Evolutionary conservation across 2,888 invertebrate species (phyloP).

Genomic region (Harpalus rubripes): DNA sequence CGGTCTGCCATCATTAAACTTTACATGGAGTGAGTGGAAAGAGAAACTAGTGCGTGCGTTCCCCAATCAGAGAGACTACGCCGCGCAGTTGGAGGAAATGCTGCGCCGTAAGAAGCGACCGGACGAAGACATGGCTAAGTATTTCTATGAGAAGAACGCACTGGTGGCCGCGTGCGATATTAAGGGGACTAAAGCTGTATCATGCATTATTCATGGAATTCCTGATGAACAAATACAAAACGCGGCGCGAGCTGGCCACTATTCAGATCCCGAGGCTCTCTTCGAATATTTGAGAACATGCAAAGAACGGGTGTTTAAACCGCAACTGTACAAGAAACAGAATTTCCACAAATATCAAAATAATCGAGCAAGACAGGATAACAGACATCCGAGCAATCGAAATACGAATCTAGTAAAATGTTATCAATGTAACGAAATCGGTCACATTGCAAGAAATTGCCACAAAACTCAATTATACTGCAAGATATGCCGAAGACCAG

Average conservation of each 20-base stretch:
- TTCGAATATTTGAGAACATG: conserved; percentile 3
- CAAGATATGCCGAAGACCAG: neutral
- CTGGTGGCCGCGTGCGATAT: no score
- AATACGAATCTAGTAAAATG: neutral
- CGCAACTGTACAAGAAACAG: neutral
- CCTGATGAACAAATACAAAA: no score
- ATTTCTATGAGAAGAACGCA: no score
- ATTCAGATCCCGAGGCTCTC: conserved; percentile 1
- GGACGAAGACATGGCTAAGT: conserved; percentile 4
- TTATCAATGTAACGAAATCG: neutral
- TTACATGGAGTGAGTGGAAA: conserved; percentile 42
- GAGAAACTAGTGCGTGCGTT: conserved; percentile 67
- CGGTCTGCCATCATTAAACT: conserved; percentile 41
- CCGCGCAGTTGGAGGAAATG: conserved; percentile 1
- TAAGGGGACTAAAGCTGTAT: no score
- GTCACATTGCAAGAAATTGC: conserved; percentile 1
- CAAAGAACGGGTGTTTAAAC: neutral
- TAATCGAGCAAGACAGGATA: neutral
- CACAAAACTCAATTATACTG: neutral
- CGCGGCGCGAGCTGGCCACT: conserved; percentile 9
- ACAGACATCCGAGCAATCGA: neutral
- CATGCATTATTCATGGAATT: no score
- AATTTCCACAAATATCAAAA: neutral
- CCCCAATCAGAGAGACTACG: conserved; percentile 60
- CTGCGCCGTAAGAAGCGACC: neutral